Evolutionary conservation across 2,113 vertebrate species (phyloP).

Genomic region (Rhinichthys klamathensis): DNA sequence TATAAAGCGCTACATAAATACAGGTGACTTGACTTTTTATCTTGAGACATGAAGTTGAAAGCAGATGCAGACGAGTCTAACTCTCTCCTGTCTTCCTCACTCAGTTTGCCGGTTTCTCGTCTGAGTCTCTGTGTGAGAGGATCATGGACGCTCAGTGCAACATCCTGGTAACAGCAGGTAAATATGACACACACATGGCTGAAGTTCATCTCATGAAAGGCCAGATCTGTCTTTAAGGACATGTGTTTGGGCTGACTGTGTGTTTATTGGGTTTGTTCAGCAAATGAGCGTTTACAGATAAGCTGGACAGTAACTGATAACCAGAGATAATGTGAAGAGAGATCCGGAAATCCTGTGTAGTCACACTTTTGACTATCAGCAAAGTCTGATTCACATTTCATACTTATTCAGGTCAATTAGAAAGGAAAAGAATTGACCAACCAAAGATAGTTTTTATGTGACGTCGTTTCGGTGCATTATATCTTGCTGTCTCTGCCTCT

Average conservation of each 20-base stretch:
- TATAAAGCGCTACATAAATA: too few relatives aligned
- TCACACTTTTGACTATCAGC: not conserved
- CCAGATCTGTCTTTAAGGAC: too few relatives aligned
- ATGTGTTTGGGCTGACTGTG: not conserved
- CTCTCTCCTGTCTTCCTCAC: not conserved
- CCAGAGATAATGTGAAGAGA: not conserved
- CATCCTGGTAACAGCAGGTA: conserved; percentile 81
- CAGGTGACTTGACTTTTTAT: not conserved
- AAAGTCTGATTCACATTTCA: not conserved
- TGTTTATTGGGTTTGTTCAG: not conserved
- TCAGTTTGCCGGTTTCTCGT: conserved; percentile 85
- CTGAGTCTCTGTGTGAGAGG: conserved; percentile 80
- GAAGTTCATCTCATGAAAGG: too few relatives aligned
- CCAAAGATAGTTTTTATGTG: not conserved
- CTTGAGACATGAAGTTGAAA: not conserved
- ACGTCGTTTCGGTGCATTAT: not conserved
- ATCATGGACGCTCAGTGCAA: conserved; percentile 78
- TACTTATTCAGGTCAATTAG: not conserved
- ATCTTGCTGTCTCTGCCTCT: not conserved
- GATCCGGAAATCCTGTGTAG: not conserved
- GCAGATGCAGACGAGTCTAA: too few relatives aligned
- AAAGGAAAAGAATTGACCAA: not conserved
- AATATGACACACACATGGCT: not conserved
- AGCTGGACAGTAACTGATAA: not conserved
- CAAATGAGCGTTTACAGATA: not conserved